phyloP scores from a whole-genome alignment of 1,140 invertebrate species.

The Eriosoma lanigerum region DNA sequence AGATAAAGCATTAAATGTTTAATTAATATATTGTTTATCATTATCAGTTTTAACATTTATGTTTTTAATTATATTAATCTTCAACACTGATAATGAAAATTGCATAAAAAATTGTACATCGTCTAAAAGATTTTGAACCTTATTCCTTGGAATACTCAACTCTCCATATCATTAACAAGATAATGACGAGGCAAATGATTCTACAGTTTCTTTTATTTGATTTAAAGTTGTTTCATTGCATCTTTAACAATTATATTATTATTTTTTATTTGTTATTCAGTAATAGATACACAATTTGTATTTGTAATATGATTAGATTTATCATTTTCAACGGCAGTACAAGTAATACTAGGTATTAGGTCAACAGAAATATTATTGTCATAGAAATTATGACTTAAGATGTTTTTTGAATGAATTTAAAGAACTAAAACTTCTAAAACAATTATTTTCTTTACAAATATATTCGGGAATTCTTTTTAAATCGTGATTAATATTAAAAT shows the following conservation, averaged over 20 bases:
- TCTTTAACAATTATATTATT: background rate
- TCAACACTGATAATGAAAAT: background rate
- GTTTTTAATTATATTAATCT: background rate
- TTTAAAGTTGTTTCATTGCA: background rate
- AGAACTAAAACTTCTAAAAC: background rate
- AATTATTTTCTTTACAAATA: background rate
- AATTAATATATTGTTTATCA: background rate
- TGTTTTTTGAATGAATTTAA: background rate
- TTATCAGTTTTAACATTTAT: background rate
- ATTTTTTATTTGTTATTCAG: background rate
- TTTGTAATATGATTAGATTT: background rate
- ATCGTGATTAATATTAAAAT: background rate
- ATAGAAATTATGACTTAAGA: background rate
- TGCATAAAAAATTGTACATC: constrained; percentile 1
- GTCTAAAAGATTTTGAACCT: background rate
- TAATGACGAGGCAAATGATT: background rate
- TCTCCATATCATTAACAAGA: background rate
- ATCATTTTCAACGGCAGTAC: background rate
- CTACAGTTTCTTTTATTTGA: background rate
- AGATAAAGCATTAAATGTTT: background rate
- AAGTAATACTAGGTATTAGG: background rate
- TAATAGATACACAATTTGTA: background rate
- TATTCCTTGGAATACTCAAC: background rate
- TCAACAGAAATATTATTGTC: background rate
- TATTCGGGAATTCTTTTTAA: background rate